These are phyloP conservation scores for Girardia tigrina DNA, from an alignment of 2,888 invertebrate genomes.

Conservation along the genomic window DNA sequence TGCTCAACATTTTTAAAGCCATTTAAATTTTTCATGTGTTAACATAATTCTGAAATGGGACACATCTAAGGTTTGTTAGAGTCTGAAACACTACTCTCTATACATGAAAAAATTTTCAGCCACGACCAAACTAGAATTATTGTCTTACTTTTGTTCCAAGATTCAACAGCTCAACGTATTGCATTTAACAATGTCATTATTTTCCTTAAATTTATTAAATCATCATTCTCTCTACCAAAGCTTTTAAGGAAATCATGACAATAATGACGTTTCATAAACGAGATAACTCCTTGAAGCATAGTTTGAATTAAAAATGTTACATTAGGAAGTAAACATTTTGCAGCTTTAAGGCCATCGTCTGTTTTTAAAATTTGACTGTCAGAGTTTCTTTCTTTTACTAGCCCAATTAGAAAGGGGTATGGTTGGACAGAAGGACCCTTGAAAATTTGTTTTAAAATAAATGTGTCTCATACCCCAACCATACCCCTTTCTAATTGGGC, in stretches of 20 bases:
- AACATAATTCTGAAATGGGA: too few relatives aligned
- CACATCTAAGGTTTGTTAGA: not conserved
- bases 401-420: too few relatives aligned
- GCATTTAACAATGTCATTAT: too few relatives aligned
- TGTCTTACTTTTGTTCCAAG: not conserved
- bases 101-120: too few relatives aligned
- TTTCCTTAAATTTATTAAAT: not conserved
- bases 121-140: not conserved
- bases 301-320: too few relatives aligned
- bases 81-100: not conserved
- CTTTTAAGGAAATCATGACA: not conserved
- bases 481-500: not conserved
- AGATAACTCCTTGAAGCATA: not conserved
- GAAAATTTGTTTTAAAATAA: not conserved
- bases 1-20: too few relatives aligned
- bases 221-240: not conserved
- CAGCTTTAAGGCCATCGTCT: too few relatives aligned
- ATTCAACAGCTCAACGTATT: not conserved
- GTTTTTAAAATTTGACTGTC: too few relatives aligned
- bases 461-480: not conserved
- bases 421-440: not conserved
- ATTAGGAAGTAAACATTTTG: too few relatives aligned
- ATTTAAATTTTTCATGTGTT: too few relatives aligned
- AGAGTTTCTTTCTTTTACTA: too few relatives aligned
- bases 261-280: not conserved